These are phyloP conservation scores for Cygnus atratus DNA, from an alignment of 2,113 vertebrate species.

Conservation along the genomic window DNA sequence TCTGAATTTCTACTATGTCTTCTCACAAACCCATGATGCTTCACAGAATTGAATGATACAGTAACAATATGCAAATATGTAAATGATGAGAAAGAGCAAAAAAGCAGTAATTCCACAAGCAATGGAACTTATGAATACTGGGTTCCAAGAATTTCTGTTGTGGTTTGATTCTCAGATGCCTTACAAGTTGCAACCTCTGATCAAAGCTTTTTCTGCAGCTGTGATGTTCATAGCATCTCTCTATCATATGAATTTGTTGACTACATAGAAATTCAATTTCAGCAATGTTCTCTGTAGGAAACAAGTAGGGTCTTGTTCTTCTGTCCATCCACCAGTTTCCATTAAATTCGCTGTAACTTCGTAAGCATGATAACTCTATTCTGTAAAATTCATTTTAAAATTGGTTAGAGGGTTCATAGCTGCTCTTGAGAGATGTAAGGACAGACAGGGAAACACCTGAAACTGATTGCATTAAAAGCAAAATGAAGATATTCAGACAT, in stretches of 20 bases:
- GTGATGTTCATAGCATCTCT: neutral
- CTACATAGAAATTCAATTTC: neutral
- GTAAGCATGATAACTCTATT: neutral
- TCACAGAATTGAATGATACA: neutral
- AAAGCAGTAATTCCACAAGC: neutral
- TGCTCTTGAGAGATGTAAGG: neutral
- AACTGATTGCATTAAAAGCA: neutral
- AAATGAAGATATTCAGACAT: neutral
- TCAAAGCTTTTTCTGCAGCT: neutral
- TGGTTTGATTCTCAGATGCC: constrained; percentile 20
- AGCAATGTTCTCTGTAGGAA: neutral
- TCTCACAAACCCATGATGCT: neutral
- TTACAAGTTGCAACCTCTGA: constrained; percentile 17
- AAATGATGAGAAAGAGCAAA: neutral
- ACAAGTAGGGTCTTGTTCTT: neutral
- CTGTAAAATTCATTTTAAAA: neutral
- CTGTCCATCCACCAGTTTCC: neutral
- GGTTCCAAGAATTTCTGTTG: neutral
- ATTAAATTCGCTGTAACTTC: neutral
- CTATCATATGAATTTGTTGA: neutral
- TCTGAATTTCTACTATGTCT: constrained; percentile 7
- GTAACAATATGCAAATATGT: neutral
- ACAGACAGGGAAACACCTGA: neutral
- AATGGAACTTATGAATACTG: neutral
- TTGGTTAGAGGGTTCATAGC: neutral